A percentile compares a stretch with the other conserved stretches of the same genome.
These are phyloP conservation scores for Macquaria australasica DNA, from an alignment of 2,113 vertebrate genomes.

Conservation along the genomic window DNA sequence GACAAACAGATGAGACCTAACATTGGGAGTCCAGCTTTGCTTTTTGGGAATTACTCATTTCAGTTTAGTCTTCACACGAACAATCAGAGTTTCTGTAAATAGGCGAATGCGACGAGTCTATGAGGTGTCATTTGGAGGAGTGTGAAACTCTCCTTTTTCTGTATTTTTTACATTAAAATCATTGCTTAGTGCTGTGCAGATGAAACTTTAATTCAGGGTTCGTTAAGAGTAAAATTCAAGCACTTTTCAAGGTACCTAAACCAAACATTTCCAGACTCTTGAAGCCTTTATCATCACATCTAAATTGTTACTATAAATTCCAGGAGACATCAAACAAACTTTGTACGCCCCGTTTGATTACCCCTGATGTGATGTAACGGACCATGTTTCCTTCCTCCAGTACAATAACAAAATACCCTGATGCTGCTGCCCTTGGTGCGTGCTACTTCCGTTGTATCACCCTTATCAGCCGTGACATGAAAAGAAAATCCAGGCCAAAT, in stretches of 20 bases:
- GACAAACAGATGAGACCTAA: neutral
- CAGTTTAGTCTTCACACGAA: neutral
- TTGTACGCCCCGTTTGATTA: neutral
- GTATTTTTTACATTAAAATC: neutral
- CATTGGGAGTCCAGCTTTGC: neutral
- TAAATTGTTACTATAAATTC: too few relatives aligned
- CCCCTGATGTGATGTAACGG: neutral
- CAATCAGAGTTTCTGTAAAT: neutral
- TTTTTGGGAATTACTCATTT: neutral
- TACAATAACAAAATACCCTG: slow-evolving; percentile 11
- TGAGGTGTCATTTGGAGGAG: neutral
- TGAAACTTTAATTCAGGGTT: neutral
- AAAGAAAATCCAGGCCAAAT: slow-evolving; percentile 78
- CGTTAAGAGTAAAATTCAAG: too few relatives aligned
- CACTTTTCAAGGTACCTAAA: too few relatives aligned
- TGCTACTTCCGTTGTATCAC: slow-evolving; percentile 25
- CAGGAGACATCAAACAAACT: too few relatives aligned
- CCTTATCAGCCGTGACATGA: slow-evolving; percentile 57
- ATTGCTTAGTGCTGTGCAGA: neutral
- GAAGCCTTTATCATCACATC: too few relatives aligned
- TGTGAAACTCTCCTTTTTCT: neutral
- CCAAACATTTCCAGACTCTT: too few relatives aligned
- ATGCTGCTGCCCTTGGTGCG: slow-evolving; percentile 19
- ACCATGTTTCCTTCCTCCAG: neutral
- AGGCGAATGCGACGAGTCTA: too few relatives aligned